These are phyloP conservation scores for Anolis apletophallus DNA, from an alignment of 2,797 vertebrate species.

Conservation along the genomic window DNA sequence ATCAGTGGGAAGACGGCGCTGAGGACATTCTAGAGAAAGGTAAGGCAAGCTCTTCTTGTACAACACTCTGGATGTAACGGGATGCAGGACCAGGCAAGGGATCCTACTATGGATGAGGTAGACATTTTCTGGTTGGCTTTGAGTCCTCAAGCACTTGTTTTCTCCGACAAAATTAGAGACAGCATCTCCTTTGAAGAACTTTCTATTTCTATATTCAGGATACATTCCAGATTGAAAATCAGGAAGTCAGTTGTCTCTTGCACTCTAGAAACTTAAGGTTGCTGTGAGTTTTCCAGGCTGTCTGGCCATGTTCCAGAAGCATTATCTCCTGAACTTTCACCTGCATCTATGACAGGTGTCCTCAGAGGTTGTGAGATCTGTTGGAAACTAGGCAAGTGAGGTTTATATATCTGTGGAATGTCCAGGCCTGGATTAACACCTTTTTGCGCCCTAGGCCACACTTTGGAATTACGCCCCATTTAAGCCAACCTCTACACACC, in stretches of 20 bases:
- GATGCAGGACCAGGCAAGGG: background rate
- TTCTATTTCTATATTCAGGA: background rate
- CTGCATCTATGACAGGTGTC: no score
- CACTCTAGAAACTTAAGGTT: background rate
- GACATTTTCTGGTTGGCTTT: background rate
- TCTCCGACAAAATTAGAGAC: background rate
- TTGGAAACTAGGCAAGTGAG: no score
- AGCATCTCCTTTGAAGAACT: background rate
- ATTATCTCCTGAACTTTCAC: no score
- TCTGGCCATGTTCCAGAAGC: no score
- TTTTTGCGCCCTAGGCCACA: no score
- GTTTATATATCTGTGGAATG: no score
- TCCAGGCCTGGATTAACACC: no score
- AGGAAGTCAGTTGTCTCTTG: background rate
- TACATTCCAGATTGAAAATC: background rate
- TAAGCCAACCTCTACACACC: no score
- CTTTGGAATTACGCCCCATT: no score
- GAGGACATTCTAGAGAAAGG: conserved; percentile 96
- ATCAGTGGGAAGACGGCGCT: conserved; percentile 92
- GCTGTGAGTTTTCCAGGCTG: no score
- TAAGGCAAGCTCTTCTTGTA: conserved; percentile 56
- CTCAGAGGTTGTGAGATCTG: no score
- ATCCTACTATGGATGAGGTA: background rate
- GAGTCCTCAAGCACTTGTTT: background rate
- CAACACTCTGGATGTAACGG: background rate